phyloP scores from a whole-genome alignment of 1,140 invertebrate genomes.

The Penaeus vannamei region DNA sequence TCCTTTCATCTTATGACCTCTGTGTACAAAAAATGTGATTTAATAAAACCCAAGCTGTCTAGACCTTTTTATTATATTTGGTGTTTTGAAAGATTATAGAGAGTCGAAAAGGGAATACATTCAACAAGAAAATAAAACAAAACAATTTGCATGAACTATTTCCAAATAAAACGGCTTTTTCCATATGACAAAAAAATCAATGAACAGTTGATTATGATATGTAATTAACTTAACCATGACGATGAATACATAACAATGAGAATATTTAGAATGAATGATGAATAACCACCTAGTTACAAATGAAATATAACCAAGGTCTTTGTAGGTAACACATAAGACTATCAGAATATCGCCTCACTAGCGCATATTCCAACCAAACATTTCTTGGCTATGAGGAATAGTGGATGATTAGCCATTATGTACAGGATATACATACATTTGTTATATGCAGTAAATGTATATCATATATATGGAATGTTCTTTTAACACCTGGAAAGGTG shows the following conservation, averaged over 20 bases:
- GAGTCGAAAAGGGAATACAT: conserved; percentile 18
- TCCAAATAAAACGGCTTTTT: neutral
- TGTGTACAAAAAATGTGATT: neutral
- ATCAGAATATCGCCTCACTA: conserved; percentile 25
- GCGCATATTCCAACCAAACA: conserved; percentile 35
- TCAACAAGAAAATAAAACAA: conserved; percentile 22
- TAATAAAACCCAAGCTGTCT: neutral
- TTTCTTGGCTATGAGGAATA: neutral
- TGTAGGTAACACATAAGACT: neutral
- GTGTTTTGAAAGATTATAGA: conserved; percentile 26
- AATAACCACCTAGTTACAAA: too few relatives aligned
- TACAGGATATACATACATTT: conserved; percentile 35
- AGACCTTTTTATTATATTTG: conserved; percentile 32
- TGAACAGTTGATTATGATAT: conserved; percentile 1
- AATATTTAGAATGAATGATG: too few relatives aligned
- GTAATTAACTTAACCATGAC: too few relatives aligned
- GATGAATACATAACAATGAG: too few relatives aligned
- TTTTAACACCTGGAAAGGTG: conserved; percentile 3
- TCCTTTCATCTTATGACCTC: neutral
- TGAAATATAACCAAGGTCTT: too few relatives aligned
- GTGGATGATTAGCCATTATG: conserved; percentile 35
- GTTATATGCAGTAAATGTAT: conserved; percentile 32
- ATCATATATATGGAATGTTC: conserved; percentile 21
- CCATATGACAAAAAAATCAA: neutral
- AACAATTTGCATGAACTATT: neutral